These are phyloP conservation scores for Drosophila suboccidentalis DNA, from an alignment of 2,888 invertebrate species.

Conservation along the genomic window DNA sequence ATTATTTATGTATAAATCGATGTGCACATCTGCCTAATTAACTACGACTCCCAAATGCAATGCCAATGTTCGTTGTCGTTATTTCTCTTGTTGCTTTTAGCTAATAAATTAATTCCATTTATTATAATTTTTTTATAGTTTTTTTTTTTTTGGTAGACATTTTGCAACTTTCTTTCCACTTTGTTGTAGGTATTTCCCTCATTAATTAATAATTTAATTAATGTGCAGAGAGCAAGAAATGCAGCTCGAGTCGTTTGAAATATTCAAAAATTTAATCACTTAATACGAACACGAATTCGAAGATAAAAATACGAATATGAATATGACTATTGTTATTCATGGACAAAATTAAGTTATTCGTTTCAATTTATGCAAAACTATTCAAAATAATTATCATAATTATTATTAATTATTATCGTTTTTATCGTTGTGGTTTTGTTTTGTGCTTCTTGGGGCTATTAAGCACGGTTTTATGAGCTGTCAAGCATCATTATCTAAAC, in stretches of 20 bases:
- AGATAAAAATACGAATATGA: conserved; percentile 6
- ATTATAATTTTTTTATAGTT: conserved; percentile 3
- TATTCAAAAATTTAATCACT: conserved; percentile 14
- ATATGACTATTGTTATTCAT: conserved; percentile 7
- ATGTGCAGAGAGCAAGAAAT: conserved; percentile 20
- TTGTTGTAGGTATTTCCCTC: conserved; percentile 10
- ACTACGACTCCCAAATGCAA: conserved; percentile 18
- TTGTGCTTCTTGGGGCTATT: conserved; percentile 2
- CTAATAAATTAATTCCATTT: conserved; percentile 17
- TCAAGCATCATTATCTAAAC: conserved; percentile 9
- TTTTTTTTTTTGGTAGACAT: conserved; percentile 6
- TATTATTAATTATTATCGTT: conserved; percentile 31
- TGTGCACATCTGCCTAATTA: conserved; percentile 41
- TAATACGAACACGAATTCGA: conserved; percentile 13
- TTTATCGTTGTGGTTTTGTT: conserved; percentile 6
- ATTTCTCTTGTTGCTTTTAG: conserved; percentile 7
- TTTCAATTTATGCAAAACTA: conserved; percentile 22
- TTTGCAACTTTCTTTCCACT: conserved; percentile 34
- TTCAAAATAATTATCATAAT: conserved; percentile 25
- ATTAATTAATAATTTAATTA: conserved; percentile 16
- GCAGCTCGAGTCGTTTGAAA: conserved; percentile 8
- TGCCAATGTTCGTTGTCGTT: not conserved
- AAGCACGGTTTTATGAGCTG: conserved; percentile 14
- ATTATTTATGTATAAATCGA: conserved; percentile 34
- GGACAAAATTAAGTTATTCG: conserved; percentile 23